Evolutionary conservation across 2,113 vertebrate species (phyloP).

Genomic region (Cynoglossus semilaevis): DNA sequence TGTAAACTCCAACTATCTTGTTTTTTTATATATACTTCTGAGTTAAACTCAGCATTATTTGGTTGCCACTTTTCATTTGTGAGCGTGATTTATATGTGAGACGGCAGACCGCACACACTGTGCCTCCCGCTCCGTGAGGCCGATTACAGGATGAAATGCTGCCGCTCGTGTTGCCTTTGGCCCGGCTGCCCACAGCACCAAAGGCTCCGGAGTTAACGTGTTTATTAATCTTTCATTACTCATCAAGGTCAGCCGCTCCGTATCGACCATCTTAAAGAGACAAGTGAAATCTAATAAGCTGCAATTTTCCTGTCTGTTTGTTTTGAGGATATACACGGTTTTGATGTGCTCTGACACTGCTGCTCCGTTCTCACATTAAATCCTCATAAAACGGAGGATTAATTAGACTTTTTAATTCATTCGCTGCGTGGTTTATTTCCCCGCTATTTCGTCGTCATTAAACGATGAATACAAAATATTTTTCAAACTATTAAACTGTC

Average conservation of each 20-base stretch:
- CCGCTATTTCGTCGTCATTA: slow-evolving; percentile 8
- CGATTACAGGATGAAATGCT: slow-evolving; percentile 20
- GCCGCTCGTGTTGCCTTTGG: slow-evolving; percentile 20
- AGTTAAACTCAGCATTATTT: slow-evolving; percentile 16
- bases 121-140: slow-evolving; percentile 15
- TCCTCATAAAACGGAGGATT: slow-evolving; percentile 1
- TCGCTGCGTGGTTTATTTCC: slow-evolving; percentile 33
- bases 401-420: slow-evolving; percentile 42
- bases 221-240: slow-evolving; percentile 55
- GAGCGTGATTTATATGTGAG: slow-evolving; percentile 10
- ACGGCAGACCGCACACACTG: not conserved
- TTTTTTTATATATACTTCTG: not conserved
- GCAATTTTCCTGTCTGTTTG: slow-evolving; percentile 35
- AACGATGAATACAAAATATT: slow-evolving; percentile 7
- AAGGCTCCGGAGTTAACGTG: slow-evolving; percentile 17
- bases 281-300: slow-evolving; percentile 46
- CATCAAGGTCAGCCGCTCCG: slow-evolving; percentile 35
- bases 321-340: slow-evolving; percentile 26
- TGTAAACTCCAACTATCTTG: not conserved
- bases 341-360: slow-evolving; percentile 43
- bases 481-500: slow-evolving; percentile 9
- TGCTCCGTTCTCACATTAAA: slow-evolving; percentile 23
- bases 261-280: slow-evolving; percentile 41
- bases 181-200: not conserved
- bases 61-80: slow-evolving; percentile 10